Evolutionary conservation across 1,140 invertebrate species (phyloP).

Genomic region (Drepana arcuata): DNA sequence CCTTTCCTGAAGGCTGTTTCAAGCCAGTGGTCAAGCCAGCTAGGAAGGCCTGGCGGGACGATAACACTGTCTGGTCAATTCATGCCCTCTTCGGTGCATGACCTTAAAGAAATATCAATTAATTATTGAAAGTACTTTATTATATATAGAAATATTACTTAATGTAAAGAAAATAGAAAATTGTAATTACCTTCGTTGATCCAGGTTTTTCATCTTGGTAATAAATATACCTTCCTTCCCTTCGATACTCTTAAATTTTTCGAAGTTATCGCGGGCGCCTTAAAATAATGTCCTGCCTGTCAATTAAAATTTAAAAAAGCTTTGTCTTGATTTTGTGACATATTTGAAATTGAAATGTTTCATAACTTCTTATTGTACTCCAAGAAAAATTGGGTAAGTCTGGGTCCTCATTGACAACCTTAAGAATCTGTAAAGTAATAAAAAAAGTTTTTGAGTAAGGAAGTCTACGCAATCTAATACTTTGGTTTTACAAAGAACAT

Average conservation of each 20-base stretch:
- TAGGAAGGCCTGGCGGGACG: conserved; percentile 18
- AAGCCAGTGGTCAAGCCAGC: conserved; percentile 31
- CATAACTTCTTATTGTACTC: conserved; percentile 10
- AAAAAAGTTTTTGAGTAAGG: background rate
- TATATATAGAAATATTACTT: background rate
- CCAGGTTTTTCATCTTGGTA: conserved; percentile 25
- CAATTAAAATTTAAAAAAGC: too few relatives aligned
- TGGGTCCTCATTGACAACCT: conserved; percentile 8
- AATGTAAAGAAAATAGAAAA: conserved; percentile 1
- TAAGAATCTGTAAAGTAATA: conserved; percentile 5
- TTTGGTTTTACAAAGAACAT: conserved; percentile 2
- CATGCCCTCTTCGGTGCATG: conserved; percentile 15
- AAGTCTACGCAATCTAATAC: conserved; percentile 1
- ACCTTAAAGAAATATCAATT: conserved; percentile 7
- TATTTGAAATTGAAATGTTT: conserved; percentile 15
- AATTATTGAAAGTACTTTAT: background rate
- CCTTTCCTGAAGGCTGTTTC: conserved; percentile 32
- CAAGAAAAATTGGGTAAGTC: conserved; percentile 6
- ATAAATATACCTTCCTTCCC: conserved; percentile 19
- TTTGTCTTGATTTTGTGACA: too few relatives aligned
- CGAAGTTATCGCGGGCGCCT: too few relatives aligned
- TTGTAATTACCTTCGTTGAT: conserved; percentile 15
- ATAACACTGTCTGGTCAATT: conserved; percentile 12
- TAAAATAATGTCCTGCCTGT: too few relatives aligned
- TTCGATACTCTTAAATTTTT: conserved; percentile 11